phyloP scores from a whole-genome alignment of 1,140 invertebrate species.

The Steinernema khuongi region DNA sequence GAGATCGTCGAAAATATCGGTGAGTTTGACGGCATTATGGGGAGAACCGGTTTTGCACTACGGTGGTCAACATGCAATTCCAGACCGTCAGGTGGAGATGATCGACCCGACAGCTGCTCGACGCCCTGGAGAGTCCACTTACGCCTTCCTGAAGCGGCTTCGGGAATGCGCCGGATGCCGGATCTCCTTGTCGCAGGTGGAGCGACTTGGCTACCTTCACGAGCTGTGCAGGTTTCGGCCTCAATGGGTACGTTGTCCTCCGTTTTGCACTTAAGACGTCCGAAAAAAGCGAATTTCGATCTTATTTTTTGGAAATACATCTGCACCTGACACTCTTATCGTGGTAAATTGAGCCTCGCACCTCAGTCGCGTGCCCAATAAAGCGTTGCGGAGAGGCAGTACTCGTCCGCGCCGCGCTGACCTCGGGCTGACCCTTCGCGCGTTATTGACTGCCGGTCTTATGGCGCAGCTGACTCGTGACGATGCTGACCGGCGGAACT shows the following conservation, averaged over 20 bases:
- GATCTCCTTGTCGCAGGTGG: conserved; percentile 44
- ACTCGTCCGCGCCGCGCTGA: no score
- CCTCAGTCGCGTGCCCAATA: no score
- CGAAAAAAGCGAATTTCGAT: background rate
- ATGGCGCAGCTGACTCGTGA: no score
- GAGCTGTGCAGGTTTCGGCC: conserved; percentile 42
- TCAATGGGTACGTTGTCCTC: conserved; percentile 28
- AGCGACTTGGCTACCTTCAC: conserved; percentile 44
- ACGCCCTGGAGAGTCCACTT: conserved; percentile 45
- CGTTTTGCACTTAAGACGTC: background rate
- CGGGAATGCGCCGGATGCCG: conserved; percentile 25
- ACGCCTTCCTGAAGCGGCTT: conserved; percentile 40
- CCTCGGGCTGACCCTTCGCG: no score
- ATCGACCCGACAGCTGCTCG: conserved; percentile 45
- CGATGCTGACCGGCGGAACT: no score
- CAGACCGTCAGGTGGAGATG: conserved; percentile 45
- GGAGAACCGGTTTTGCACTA: conserved; percentile 18
- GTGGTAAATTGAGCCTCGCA: no score
- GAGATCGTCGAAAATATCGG: conserved; percentile 43
- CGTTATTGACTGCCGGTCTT: no score
- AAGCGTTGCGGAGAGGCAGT: no score
- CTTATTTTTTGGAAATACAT: no score
- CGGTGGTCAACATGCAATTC: background rate
- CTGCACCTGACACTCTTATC: no score
- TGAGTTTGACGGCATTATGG: conserved; percentile 23